Base-by-base conservation (phyloP, 2,113 vertebrate species). In the Colistium nudipinnis region DNA sequence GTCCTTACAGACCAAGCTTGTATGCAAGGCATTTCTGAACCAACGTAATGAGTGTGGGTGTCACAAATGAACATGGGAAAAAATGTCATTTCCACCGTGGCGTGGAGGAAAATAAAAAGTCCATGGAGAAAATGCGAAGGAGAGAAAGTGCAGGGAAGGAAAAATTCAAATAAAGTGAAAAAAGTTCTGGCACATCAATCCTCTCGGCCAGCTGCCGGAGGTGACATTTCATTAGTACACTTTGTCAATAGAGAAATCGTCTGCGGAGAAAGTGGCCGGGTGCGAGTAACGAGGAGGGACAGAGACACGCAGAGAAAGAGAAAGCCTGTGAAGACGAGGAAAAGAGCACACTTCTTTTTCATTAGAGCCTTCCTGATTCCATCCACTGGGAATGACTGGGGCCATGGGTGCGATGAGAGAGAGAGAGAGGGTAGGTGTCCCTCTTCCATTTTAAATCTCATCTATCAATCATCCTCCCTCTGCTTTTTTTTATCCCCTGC, bases 151-250 rank as follows among this genome's bases (percentile, higher is more conserved):
- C 74, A 79, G 48, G 22, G 61, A 76, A 57, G 84, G 62, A 93
- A 91, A n/a, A 94, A 94, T 93, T 95, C 93, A 94, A 95, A 94
- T 94, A 94, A 94, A 94, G 91, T 89, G 83, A 87, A 94, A 94
- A 87, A 95, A 94, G 92, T 95, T 96, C 90, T 80, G 90, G 85
- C 81, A 78, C 94, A 96, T 97, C 94, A 95, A 92, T 97, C 93
- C 87, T 95, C 90, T 88, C 70, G 52, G 84, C 89, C 92, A 92
- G 91, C 94, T 94, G 94, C 94, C 93, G 84, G 92, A 95, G 93
- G 92, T 95, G 95, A 96, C 95, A 94, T 96, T 95, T 96, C 95
- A 97, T 98, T 96, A 96, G 94, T 76, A 86, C 91, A 91, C 92
- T 96, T 94, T 95, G 95, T 96, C 95, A 95, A 94, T 94, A 94